Evolutionary conservation across 2,797 vertebrate genomes (phyloP).

Genomic region (Cryptoprocta ferox): DNA sequence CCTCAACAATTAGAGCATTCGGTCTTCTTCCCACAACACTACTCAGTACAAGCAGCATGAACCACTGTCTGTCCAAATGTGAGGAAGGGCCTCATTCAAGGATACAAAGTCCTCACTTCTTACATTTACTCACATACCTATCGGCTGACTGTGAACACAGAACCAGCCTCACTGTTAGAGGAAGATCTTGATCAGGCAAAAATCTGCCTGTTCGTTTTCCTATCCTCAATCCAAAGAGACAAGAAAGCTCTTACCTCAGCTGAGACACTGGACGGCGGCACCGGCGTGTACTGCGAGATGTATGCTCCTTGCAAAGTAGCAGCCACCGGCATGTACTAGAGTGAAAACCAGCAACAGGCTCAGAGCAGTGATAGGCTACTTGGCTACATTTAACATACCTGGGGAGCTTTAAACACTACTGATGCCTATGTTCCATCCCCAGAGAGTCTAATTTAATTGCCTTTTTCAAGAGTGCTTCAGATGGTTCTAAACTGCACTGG

Average conservation of each 20-base stretch:
- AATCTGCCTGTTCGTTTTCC: background rate
- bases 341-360: background rate
- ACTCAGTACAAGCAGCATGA: background rate
- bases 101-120: background rate
- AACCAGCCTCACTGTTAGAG: background rate
- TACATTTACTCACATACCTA: background rate
- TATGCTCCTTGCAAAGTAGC: slow-evolving; percentile 94
- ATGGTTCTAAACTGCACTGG: background rate
- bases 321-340: slow-evolving; percentile 92
- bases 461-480: background rate
- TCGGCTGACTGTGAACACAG: background rate
- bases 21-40: background rate
- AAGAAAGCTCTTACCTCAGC: slow-evolving; percentile 90
- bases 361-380: background rate
- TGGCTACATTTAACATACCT: background rate
- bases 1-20: background rate
- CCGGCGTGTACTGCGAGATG: slow-evolving; percentile 93
- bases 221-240: background rate
- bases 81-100: background rate
- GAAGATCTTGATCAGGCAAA: background rate
- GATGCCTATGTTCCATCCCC: background rate
- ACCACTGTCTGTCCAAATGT: background rate
- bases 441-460: background rate
- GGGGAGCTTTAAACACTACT: background rate
- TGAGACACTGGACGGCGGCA: slow-evolving; percentile 92